Base-by-base conservation (phyloP, 2,113 vertebrate species). In the Corvus moneduloides region DNA sequence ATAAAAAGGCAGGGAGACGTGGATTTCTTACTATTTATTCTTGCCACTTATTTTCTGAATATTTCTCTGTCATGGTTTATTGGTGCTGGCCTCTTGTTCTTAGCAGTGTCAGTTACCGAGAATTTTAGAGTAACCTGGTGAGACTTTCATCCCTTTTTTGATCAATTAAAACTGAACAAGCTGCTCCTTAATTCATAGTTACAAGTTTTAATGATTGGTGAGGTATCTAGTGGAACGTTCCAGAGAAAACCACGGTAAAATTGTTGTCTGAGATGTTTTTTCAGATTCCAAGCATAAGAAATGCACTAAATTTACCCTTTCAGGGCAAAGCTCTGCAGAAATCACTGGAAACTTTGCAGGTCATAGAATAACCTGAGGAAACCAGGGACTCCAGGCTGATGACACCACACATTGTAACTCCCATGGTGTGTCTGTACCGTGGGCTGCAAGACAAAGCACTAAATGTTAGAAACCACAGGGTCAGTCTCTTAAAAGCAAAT, bases 341-440 rank as follows among this genome's bases (percentile, higher is more conserved):
- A 55, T 85, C 22, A 19, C 26, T 16, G 62, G 43, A 32, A 91
- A 32, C 12, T 90, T 56, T 84, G 43, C 46, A 71, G 28, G 6
- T 58, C 12, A 32, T 19, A 39, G 26, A n/a, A 33, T 27, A 71
- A 46, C n/a, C 11, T 24, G 13, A 68, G 51, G n/a, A 86, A 68
- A 41, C 7, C 22, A 30, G 28, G 27, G 39, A 33, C 14, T 84
- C 3, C 39, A 52, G 37, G 46, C 26, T 69, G 56, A 66, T 61
- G 10, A 18, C 0, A 3, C 8, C 23, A 46, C 5, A 0, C 3
- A 1, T 21, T n/a, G 1, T 14, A 41, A 28, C 32, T 84, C 59
- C 9, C 12, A 27, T 24, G 22, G 3, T 48, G 8, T 35, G 16
- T 24, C 66, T 79, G 28, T 32, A 6, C 20, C 28, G 13, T 37